phyloP scores from a whole-genome alignment of 2,797 vertebrate species.

The Microchirus variegatus region DNA sequence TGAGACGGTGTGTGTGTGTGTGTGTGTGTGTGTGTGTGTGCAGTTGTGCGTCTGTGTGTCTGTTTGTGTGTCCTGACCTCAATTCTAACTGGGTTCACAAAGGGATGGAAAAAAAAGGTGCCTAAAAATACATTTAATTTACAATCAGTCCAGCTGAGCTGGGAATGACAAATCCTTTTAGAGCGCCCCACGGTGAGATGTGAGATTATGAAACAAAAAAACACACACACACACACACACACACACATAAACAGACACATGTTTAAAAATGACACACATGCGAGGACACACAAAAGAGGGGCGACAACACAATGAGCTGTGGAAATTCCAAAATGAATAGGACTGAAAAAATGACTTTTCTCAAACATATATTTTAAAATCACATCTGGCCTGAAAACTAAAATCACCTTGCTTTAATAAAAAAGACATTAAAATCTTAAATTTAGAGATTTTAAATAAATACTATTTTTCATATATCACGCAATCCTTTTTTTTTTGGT shows the following conservation, averaged over 20 bases:
- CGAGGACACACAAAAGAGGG: slow-evolving; percentile 21
- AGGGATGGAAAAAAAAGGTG: slow-evolving; percentile 67
- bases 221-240: too few species aligned
- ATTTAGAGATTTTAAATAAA: background rate
- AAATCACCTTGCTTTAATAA: slow-evolving; percentile 18
- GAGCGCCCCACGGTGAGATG: slow-evolving; percentile 57
- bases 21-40: slow-evolving; percentile 46
- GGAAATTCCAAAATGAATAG: slow-evolving; percentile 25
- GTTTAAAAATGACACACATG: slow-evolving; percentile 14
- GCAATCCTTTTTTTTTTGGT: background rate
- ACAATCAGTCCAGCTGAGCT: slow-evolving; percentile 64
- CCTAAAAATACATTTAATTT: slow-evolving; percentile 76
- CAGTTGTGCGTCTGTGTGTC: slow-evolving; percentile 37
- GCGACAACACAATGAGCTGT: slow-evolving; percentile 36
- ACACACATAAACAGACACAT: slow-evolving; percentile 3
- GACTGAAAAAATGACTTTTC: background rate
- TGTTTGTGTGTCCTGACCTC: slow-evolving; percentile 77
- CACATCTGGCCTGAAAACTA: slow-evolving; percentile 8
- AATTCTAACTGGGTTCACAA: slow-evolving; percentile 75
- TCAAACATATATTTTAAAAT: background rate
- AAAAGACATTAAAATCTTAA: background rate
- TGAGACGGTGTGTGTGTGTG: slow-evolving; percentile 55
- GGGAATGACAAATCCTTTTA: slow-evolving; percentile 73
- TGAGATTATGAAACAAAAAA: slow-evolving; percentile 64
- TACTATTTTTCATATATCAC: slow-evolving; percentile 11